phyloP scores from a whole-genome alignment of 2,888 invertebrate genomes.

The Ophion obscuratus region DNA sequence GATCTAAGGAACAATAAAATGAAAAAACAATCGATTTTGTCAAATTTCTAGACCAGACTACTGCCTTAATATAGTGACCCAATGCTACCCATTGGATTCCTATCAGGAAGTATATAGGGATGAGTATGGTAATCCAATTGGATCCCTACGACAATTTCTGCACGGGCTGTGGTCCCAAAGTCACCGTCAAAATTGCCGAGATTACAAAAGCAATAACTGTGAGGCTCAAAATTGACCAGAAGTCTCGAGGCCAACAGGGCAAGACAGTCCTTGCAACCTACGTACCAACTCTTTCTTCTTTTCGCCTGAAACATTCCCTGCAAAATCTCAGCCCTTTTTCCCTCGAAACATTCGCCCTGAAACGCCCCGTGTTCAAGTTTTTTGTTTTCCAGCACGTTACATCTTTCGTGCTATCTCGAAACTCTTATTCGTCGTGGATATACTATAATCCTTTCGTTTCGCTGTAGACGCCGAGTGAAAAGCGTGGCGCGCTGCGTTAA shows the following conservation, averaged over 20 bases:
- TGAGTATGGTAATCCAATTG: too few species aligned
- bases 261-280: not conserved
- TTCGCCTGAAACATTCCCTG: not conserved
- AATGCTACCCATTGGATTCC: too few species aligned
- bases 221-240: not conserved
- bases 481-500: constrained; percentile 17
- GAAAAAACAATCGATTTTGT: too few species aligned
- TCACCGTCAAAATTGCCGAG: too few species aligned
- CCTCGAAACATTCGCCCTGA: constrained; percentile 1
- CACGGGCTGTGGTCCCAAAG: too few species aligned
- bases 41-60: too few species aligned
- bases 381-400: not conserved
- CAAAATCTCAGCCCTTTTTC: not conserved
- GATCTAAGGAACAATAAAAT: too few species aligned
- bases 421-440: constrained; percentile 18
- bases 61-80: too few species aligned
- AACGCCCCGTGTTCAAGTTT: not conserved
- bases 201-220: not conserved
- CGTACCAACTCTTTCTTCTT: not conserved
- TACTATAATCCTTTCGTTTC: constrained; percentile 58
- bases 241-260: not conserved
- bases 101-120: too few species aligned
- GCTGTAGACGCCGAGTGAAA: not conserved
- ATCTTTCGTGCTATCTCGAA: constrained; percentile 12
- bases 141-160: too few species aligned